Conservation (phyloP, 2,888 invertebrate species). For the Tipula vernalis region DNA sequence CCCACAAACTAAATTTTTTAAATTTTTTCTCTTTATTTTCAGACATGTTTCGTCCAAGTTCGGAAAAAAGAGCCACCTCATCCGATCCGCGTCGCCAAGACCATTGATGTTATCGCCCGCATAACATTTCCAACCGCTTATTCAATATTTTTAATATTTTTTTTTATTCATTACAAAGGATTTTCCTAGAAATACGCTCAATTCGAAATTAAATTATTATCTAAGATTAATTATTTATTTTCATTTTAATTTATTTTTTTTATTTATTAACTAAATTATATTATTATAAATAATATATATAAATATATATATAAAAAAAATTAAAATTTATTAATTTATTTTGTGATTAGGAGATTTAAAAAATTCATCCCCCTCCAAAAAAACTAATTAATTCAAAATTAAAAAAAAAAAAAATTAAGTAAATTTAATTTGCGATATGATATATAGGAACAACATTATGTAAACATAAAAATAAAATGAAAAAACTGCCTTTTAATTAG, state of each 20-base stretch:
- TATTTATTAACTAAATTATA: background rate
- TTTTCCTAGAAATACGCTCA: conserved; percentile 37
- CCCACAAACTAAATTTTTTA: too few relatives aligned
- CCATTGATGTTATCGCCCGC: conserved; percentile 87
- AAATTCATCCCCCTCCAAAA: background rate
- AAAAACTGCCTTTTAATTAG: conserved; percentile 1
- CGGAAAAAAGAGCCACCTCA: conserved; percentile 86
- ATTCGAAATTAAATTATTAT: background rate
- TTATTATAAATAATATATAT: background rate
- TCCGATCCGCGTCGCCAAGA: conserved; percentile 86
- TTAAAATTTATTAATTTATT: background rate
- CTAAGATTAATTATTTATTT: conserved; percentile 7
- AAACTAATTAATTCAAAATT: background rate
- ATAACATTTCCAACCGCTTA: conserved; percentile 89
- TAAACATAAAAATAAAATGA: background rate
- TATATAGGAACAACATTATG: background rate
- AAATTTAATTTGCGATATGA: background rate
- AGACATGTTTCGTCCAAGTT: conserved; percentile 74
- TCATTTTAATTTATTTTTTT: background rate
- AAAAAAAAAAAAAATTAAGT: background rate
- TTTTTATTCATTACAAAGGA: conserved; percentile 89
- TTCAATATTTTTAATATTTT: conserved; percentile 86
- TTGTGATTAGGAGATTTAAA: background rate
- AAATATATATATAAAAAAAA: background rate
- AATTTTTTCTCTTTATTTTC: conserved; percentile 27